phyloP scores from a whole-genome alignment of 2,113 vertebrate species.

The Rattus rattus region DNA sequence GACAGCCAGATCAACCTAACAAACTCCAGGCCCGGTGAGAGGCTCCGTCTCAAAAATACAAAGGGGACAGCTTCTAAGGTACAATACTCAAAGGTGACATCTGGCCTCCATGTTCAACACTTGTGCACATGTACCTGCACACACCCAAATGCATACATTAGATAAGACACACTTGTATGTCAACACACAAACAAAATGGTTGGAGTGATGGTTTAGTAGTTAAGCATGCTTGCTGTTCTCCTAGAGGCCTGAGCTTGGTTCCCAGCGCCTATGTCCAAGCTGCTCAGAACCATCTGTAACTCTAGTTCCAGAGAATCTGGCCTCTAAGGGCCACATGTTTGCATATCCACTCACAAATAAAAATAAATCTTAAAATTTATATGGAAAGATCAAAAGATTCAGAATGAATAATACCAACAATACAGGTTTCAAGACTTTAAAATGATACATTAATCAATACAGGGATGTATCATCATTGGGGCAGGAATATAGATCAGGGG shows the following conservation, averaged over 20 bases:
- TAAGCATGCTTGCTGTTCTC: not conserved
- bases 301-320: not conserved
- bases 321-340: not conserved
- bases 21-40: not conserved
- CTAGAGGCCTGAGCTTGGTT: not conserved
- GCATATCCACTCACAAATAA: not conserved
- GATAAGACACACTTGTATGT: not conserved
- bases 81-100: not conserved
- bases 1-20: not conserved
- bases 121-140: not conserved
- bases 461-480: not conserved
- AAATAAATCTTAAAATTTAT: not conserved
- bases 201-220: not conserved
- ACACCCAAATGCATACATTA: not conserved
- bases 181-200: not conserved
- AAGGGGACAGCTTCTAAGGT: not conserved
- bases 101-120: not conserved
- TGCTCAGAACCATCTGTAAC: not conserved
- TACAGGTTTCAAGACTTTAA: not conserved
- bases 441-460: not conserved
- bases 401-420: not conserved
- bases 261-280: not conserved
- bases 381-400: not conserved
- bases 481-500: not conserved
- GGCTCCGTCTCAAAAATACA: not conserved